phyloP scores from a whole-genome alignment of 2,797 vertebrate species.

The Zalophus californianus region DNA sequence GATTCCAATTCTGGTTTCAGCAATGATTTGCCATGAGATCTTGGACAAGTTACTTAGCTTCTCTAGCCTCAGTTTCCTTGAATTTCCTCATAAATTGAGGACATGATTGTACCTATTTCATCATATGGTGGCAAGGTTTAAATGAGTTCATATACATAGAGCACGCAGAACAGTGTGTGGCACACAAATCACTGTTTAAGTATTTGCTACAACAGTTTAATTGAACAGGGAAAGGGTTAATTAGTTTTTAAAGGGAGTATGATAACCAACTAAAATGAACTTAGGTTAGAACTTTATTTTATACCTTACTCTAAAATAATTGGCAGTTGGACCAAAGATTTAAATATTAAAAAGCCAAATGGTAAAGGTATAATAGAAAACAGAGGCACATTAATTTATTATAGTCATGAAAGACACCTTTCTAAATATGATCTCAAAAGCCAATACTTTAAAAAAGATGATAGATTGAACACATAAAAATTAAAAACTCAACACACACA shows the following conservation, averaged over 20 bases:
- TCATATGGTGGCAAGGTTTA: background rate
- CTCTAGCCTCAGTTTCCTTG: background rate
- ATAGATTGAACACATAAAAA: background rate
- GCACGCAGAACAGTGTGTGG: background rate
- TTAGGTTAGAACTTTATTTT: background rate
- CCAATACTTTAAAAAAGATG: background rate
- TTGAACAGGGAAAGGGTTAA: background rate
- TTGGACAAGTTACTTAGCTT: background rate
- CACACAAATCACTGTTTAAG: background rate
- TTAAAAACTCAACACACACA: background rate
- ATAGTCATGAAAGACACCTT: background rate
- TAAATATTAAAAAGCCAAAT: constrained; percentile 1
- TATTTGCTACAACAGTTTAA: background rate
- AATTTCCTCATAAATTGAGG: background rate
- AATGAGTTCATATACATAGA: background rate
- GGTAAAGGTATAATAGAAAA: background rate
- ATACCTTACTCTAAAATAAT: background rate
- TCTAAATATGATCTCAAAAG: constrained; percentile 10
- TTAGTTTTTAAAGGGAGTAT: background rate
- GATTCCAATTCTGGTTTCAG: background rate
- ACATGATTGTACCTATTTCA: background rate
- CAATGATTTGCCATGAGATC: background rate
- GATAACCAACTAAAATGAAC: background rate
- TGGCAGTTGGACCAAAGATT: background rate
- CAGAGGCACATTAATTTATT: background rate